These are phyloP conservation scores for Oplegnathus fasciatus DNA, from an alignment of 2,113 vertebrate genomes.

Conservation along the genomic window DNA sequence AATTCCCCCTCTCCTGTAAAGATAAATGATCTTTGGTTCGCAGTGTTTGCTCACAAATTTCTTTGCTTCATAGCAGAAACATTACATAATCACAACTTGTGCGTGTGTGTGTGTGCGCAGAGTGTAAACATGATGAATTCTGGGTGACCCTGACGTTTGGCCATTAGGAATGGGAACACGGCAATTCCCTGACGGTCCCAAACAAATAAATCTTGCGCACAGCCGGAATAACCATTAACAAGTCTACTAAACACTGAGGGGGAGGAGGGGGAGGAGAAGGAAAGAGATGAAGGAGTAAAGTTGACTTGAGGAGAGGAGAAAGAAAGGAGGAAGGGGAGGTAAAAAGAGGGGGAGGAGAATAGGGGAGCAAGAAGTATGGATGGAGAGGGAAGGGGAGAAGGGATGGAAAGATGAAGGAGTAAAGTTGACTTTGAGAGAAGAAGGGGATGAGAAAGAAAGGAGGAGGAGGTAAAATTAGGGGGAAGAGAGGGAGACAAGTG, in stretches of 20 bases:
- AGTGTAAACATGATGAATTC: slow-evolving; percentile 72
- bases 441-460: too few relatives aligned
- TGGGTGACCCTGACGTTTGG: slow-evolving; percentile 60
- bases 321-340: too few relatives aligned
- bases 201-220: slow-evolving; percentile 71
- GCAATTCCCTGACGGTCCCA: slow-evolving; percentile 53
- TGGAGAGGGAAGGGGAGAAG: neutral
- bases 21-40: neutral
- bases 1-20: neutral
- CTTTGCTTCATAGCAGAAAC: slow-evolving; percentile 5
- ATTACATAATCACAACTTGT: slow-evolving; percentile 46
- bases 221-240: slow-evolving; percentile 75
- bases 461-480: too few relatives aligned
- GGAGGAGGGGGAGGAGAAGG: neutral
- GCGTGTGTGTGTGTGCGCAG: neutral
- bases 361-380: neutral
- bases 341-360: neutral
- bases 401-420: neutral
- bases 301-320: too few relatives aligned
- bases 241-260: slow-evolving; percentile 54
- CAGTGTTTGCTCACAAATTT: neutral
- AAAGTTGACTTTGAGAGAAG: neutral
- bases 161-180: slow-evolving; percentile 57
- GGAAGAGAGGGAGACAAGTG: too few relatives aligned
- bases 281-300: too few relatives aligned